Conservation (phyloP, 2,113 vertebrate species). For the Osmerus mordax region DNA sequence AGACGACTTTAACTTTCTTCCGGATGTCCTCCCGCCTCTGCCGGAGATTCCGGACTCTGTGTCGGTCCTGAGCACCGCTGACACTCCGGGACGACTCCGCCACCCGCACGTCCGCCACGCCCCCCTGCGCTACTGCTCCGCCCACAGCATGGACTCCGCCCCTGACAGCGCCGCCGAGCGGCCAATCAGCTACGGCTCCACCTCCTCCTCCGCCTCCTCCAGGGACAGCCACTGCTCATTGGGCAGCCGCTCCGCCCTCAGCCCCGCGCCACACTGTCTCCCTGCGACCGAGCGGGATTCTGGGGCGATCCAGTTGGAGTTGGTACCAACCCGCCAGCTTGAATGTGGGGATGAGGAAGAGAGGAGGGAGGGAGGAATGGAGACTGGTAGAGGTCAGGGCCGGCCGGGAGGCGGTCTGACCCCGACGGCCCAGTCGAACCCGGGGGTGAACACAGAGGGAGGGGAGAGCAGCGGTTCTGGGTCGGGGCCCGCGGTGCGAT, state of each 20-base stretch:
- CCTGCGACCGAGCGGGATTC: constrained; percentile 83
- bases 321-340: constrained; percentile 82
- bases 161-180: constrained; percentile 81
- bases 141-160: constrained; percentile 84
- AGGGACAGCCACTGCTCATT: constrained; percentile 94
- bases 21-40: constrained; percentile 77
- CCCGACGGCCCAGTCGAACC: constrained; percentile 57
- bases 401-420: constrained; percentile 48
- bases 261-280: constrained; percentile 79
- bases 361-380: constrained; percentile 38
- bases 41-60: constrained; percentile 70
- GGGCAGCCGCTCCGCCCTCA: constrained; percentile 85
- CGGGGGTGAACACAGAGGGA: constrained; percentile 47
- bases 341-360: constrained; percentile 72
- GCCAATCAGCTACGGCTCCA: constrained; percentile 94
- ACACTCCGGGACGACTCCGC: constrained; percentile 64
- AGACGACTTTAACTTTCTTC: constrained; percentile 82
- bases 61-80: constrained; percentile 65
- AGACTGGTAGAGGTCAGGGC: constrained; percentile 56
- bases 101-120: constrained; percentile 63
- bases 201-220: constrained; percentile 93
- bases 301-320: constrained; percentile 88
- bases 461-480: constrained; percentile 58
- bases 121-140: constrained; percentile 68
- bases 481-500: constrained; percentile 83